A percentile compares a stretch with the other conserved stretches of the same genome.
These are phyloP conservation scores for Hydropotes inermis DNA, from an alignment of 2,113 vertebrate species.

Conservation along the genomic window DNA sequence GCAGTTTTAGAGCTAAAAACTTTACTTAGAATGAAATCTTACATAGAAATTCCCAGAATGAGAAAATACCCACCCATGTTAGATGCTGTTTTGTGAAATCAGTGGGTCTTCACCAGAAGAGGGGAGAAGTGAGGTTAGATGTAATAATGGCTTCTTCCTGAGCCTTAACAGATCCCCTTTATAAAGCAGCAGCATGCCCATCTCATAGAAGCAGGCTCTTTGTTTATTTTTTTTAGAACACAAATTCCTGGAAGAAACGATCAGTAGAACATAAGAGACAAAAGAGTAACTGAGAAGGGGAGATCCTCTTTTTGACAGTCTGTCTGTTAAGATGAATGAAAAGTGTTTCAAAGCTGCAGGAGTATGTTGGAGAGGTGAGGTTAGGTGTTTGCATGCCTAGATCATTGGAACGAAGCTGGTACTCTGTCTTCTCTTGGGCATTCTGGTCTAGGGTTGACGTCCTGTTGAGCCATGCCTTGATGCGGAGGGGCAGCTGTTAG, in stretches of 20 bases:
- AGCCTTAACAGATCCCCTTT: not conserved
- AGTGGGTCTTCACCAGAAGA: not conserved
- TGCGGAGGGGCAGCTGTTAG: not conserved
- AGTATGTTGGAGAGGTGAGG: not conserved
- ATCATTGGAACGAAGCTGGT: not conserved
- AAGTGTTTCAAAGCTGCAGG: not conserved
- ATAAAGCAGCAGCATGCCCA: no score
- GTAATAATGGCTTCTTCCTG: fast-evolving
- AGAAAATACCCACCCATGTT: not conserved
- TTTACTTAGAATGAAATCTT: not conserved
- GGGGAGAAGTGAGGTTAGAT: not conserved
- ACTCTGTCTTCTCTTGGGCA: not conserved
- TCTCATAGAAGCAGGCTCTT: not conserved
- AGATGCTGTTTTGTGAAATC: not conserved
- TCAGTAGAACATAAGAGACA: not conserved
- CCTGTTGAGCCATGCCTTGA: not conserved
- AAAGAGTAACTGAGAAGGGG: not conserved
- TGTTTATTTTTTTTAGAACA: not conserved
- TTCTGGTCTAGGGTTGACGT: not conserved
- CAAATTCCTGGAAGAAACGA: not conserved
- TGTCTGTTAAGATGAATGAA: not conserved
- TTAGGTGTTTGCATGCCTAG: not conserved
- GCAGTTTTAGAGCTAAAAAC: not conserved
- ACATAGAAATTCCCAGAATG: not conserved
- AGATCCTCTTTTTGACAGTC: not conserved